Evolutionary conservation across 2,113 vertebrate species (phyloP).

Genomic region (Ailurus styani): DNA sequence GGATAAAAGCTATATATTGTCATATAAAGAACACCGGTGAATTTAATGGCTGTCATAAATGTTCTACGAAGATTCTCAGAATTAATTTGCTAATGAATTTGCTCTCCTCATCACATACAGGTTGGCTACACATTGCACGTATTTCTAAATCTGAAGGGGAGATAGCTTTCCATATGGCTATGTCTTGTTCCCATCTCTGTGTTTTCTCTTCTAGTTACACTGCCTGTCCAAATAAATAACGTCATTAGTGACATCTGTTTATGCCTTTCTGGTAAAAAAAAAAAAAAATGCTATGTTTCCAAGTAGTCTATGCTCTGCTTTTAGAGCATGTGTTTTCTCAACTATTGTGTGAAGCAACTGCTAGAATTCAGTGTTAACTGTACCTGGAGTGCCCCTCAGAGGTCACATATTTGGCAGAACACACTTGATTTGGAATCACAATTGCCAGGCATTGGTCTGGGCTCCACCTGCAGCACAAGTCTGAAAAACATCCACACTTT

Average conservation of each 20-base stretch:
- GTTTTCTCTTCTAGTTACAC: not conserved
- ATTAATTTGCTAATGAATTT: not conserved
- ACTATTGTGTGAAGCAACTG: not conserved
- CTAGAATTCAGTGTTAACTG: not conserved
- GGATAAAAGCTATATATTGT: not conserved
- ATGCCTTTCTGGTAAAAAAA: too few relatives aligned
- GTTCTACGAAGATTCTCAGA: not conserved
- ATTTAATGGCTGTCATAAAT: not conserved
- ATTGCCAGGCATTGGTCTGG: not conserved
- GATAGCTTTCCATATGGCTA: not conserved
- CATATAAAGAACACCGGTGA: not conserved
- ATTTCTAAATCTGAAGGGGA: not conserved
- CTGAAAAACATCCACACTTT: not conserved
- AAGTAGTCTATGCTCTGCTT: not conserved
- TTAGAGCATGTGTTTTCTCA: not conserved
- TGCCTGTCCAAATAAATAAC: not conserved
- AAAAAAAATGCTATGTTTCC: not conserved
- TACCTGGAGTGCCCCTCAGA: fast-evolving
- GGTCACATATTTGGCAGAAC: fast-evolving
- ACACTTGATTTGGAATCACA: too few relatives aligned
- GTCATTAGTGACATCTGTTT: too few relatives aligned
- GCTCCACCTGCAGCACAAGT: not conserved
- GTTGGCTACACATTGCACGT: not conserved
- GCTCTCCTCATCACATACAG: not conserved
- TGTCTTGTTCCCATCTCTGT: not conserved